These are phyloP conservation scores for Australoheros facetus DNA, from an alignment of 2,797 vertebrate genomes.

Conservation along the genomic window DNA sequence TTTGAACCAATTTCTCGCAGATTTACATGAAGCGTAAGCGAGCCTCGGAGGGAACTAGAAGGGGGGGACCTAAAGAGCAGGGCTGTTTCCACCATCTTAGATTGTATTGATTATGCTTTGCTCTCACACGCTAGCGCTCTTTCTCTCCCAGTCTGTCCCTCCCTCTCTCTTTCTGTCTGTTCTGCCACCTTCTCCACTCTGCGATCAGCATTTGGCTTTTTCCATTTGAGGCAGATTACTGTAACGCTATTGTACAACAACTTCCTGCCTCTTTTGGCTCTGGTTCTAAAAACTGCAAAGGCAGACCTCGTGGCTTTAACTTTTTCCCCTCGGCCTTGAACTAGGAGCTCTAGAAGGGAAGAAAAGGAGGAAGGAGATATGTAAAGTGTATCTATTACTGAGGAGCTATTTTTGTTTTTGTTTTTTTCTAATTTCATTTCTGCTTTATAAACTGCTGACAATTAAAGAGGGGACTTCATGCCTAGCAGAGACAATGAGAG, in stretches of 20 bases:
- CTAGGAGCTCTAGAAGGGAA: constrained; percentile 60
- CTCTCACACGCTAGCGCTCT: constrained; percentile 54
- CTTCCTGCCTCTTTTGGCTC: constrained; percentile 82
- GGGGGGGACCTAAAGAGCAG: constrained; percentile 30
- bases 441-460: constrained; percentile 60
- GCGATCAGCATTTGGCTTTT: constrained; percentile 84
- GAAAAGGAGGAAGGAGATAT: constrained; percentile 65
- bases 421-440: constrained; percentile 31
- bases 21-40: constrained; percentile 14
- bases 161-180: constrained; percentile 60
- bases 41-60: constrained; percentile 8
- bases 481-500: constrained; percentile 66
- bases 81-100: constrained; percentile 76
- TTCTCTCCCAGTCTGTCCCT: constrained; percentile 53
- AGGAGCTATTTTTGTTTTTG: constrained; percentile 57
- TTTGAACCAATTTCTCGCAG: not conserved
- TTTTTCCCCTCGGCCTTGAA: constrained; percentile 66
- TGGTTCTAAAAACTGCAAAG: constrained; percentile 71
- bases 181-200: constrained; percentile 71
- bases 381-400: constrained; percentile 64
- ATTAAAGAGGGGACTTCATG: constrained; percentile 64
- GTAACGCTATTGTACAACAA: constrained; percentile 87
- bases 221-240: constrained; percentile 86
- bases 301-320: constrained; percentile 70
- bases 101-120: constrained; percentile 73